Percentiles rank a stretch among this genome's conserved stretches.
Conservation (phyloP, 2,888 invertebrate species). For the Pandemis corylana region DNA sequence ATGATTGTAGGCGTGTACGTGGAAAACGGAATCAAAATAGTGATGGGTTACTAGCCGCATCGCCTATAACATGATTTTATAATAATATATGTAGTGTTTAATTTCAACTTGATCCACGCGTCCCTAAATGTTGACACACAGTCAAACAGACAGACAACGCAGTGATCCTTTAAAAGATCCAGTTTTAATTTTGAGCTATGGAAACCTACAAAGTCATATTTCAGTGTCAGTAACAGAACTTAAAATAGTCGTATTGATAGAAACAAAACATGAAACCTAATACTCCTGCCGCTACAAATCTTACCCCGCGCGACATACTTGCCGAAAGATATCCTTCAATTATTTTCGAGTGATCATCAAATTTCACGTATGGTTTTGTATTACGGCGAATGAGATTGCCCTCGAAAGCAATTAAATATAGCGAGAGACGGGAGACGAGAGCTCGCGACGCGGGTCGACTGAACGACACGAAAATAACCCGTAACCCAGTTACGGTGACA, state of each 20-base stretch:
- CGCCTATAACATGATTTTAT: too few relatives aligned
- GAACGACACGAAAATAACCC: slow-evolving; percentile 2
- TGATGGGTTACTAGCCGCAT: too few relatives aligned
- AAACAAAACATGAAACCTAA: neutral
- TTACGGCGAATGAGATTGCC: slow-evolving; percentile 14
- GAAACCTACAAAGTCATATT: too few relatives aligned
- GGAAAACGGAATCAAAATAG: too few relatives aligned
- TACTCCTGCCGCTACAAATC: neutral
- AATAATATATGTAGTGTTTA: too few relatives aligned
- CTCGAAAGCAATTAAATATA: slow-evolving; percentile 34
- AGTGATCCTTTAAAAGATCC: too few relatives aligned
- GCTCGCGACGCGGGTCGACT: slow-evolving; percentile 7
- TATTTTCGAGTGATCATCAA: slow-evolving; percentile 10
- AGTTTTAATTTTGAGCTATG: too few relatives aligned
- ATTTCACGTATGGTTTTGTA: slow-evolving; percentile 12
- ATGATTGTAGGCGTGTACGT: too few relatives aligned
- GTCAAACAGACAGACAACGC: too few relatives aligned
- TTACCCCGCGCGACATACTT: neutral
- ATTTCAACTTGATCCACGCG: too few relatives aligned
- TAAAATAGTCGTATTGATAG: neutral
- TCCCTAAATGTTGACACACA: too few relatives aligned
- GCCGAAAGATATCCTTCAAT: slow-evolving; percentile 4
- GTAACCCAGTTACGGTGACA: slow-evolving; percentile 25
- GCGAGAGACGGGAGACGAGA: slow-evolving; percentile 3
- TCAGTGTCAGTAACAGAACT: too few relatives aligned